These are phyloP conservation scores for Dromaius novaehollandiae DNA, from an alignment of 2,113 vertebrate species.

Conservation along the genomic window DNA sequence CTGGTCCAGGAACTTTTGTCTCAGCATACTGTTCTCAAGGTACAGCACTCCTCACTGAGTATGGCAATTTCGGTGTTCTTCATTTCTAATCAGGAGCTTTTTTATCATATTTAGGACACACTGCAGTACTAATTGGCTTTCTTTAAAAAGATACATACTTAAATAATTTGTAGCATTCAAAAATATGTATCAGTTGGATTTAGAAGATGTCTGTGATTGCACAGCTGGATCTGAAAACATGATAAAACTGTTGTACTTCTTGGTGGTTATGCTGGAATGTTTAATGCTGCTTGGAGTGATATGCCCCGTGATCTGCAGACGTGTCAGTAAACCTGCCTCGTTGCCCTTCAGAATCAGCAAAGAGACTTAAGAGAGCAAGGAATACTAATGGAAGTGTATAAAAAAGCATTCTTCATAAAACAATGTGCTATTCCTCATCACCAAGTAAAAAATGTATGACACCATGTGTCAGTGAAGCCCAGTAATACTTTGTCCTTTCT, in stretches of 20 bases:
- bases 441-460: not conserved
- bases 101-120: not conserved
- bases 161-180: not conserved
- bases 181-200: not conserved
- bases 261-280: not conserved
- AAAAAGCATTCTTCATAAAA: not conserved
- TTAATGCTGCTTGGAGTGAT: not conserved
- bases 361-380: not conserved
- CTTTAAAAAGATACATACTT: not conserved
- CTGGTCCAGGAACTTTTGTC: not conserved
- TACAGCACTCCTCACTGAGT: not conserved
- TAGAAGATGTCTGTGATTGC: not conserved
- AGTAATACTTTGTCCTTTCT: not conserved
- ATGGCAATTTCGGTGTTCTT: not conserved
- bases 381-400: not conserved
- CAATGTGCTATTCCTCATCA: not conserved
- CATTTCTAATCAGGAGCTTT: not conserved
- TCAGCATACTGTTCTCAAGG: not conserved
- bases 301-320: too few species aligned
- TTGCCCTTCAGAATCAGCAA: too few species aligned
- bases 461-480: not conserved
- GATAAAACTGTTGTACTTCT: not conserved
- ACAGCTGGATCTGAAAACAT: not conserved
- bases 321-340: not conserved
- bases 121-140: not conserved